Evolutionary conservation across 1,140 invertebrate genomes (phyloP), one percentile per base, ranked within the genome.

Genomic region (Cardiocondyla obscurior): DNA sequence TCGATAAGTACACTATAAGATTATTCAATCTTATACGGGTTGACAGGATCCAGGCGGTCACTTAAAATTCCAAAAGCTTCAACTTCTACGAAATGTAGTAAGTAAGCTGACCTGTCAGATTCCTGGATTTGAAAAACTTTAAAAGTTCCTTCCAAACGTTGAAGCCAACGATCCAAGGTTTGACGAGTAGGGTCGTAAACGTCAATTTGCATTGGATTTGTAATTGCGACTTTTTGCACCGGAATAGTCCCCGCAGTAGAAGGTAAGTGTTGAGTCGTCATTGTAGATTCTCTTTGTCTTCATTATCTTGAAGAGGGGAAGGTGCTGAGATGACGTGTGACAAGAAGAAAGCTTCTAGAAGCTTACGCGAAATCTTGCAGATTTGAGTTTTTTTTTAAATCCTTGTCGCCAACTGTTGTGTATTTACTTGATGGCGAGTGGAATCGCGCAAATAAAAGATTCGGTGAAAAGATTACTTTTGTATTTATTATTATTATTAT

Each of bases 141-240:
- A 25, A 86, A 85, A 0, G 88, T 76, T 0, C 81, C 83, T 77
- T 89, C 81, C 22, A 89, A 46, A 1, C 86, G 64, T 39, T 82
- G 42, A 0, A 89, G 16, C 86, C 84, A 88, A 19, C 57, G 7
- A 0, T 2, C 3, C n/a, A 60, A n/a, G 0, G n/a, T 16, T 5
- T 36, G n/a, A 1, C 30, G 30, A 4, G 2, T 2, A 7, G 57
- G 30, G 0, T 39, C 30, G n/a, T 30, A 57, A 0, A 25, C 12
- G 2, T 55, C 51, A 3, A 55, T 3, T 28, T 55, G 51, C 3
- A 55, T 3, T 0, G 55, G 55, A 33, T 33, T 58, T 2, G 28
- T 2, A 7, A 58, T 33, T 0, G 28, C 28, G 2, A 58, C 28
- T 25, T 10, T 53, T 3, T 53, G 49, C 2, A 1, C 19, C 16